Conservation (phyloP, 2,888 invertebrate genomes). For the Scelioninae gen. 1 region DNA sequence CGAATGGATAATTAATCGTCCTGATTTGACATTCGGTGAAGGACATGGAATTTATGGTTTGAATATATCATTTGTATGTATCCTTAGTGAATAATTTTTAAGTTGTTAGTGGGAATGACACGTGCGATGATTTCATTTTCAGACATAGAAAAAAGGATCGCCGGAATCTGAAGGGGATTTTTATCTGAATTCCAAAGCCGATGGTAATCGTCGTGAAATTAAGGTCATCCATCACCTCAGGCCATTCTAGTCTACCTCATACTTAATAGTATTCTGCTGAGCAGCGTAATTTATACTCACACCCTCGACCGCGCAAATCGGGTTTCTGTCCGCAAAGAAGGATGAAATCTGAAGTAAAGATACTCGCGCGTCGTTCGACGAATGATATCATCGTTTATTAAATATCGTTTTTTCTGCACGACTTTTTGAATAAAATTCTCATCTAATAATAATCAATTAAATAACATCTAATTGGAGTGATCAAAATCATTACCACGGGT, state of each 20-base stretch:
- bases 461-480: no score
- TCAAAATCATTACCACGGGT: no score
- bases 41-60: slow-evolving; percentile 3
- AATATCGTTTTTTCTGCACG: slow-evolving; percentile 27
- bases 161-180: slow-evolving; percentile 76
- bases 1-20: slow-evolving; percentile 31
- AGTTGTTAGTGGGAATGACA: slow-evolving; percentile 30
- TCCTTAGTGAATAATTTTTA: slow-evolving; percentile 14
- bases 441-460: no score
- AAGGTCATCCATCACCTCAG: slow-evolving; percentile 80
- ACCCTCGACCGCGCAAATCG: slow-evolving; percentile 53
- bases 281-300: slow-evolving; percentile 77
- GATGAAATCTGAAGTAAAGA: slow-evolving; percentile 49
- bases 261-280: slow-evolving; percentile 80
- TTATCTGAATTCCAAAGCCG: slow-evolving; percentile 79
- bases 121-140: slow-evolving; percentile 49
- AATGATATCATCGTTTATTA: slow-evolving; percentile 48
- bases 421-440: not conserved
- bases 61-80: slow-evolving; percentile 10
- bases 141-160: slow-evolving; percentile 52
- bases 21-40: not conserved
- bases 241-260: slow-evolving; percentile 72
- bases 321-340: slow-evolving; percentile 45
- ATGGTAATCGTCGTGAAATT: slow-evolving; percentile 80
- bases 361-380: slow-evolving; percentile 41